Evolutionary conservation across 1,140 invertebrate genomes (phyloP), one percentile per base, ranked within the genome.

Genomic region (Nilaparvata lugens): DNA sequence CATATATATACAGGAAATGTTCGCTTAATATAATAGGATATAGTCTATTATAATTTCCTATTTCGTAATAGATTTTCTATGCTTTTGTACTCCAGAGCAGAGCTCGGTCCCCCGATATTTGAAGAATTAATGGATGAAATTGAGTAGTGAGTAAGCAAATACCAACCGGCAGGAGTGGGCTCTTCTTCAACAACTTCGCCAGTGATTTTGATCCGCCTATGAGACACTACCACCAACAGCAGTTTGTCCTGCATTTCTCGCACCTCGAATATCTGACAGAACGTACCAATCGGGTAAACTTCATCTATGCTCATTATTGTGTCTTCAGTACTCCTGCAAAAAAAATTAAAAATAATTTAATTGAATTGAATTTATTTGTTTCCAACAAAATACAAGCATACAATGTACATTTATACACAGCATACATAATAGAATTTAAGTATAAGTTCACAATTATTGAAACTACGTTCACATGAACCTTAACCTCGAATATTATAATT

Each of bases 251-350:
- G 95, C 67, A 97, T 78, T 74, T 99, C 95, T 73, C 97, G 93
- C 72, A 99, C 83, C 76, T 98, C 96, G 69, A 95, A 89, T 68
- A 99, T 98, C 75, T 98, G 93, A 25, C 93, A 96, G 80, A 99
- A 99, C 9, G 95, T 93, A 28, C 97, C 97, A 21, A 98, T 80
- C 43, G 83, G 74, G 73, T 98, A 92, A 23, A 99, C 78, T 59
- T 99, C 95, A 71, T 89, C 81, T 28, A 98, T 68, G 66, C 79
- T 88, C 45, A 86, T 79, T 7, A 98, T 88, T 40, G 96, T 79
- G 73, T 98, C 94, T n/a, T 82, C 78, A 66, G 93, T 89, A 73
- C 93, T 90, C 67, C 83, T 87, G 65, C 61, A 66, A 62, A 57
- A 42, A 56, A 57, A 45, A 28, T 16, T 11, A 43, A 6, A 38